Evolutionary conservation across 92 coral and sea anemone genomes (phyloP), one percentile per base, ranked within the genome.

Genomic region (Chrysogorgia sp.): DNA sequence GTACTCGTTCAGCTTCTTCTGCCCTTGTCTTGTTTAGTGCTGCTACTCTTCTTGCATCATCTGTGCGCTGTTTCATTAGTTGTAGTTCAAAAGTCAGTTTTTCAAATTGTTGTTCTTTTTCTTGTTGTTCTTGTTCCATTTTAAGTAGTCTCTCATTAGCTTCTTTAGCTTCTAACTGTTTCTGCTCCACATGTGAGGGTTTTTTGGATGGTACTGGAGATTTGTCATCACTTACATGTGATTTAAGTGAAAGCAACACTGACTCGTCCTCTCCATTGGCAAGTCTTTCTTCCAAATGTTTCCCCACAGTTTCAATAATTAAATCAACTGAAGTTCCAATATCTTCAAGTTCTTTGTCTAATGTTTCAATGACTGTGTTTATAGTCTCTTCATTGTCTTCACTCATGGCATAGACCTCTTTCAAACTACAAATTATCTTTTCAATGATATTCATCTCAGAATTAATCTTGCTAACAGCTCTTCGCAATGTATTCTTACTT

Each of bases 301-400:
- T 63, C 17, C 74, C 32, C 17, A 81, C 86, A 26, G 40, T 55
- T 10, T 4, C 76, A 0, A 49, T 32, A 50, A 48, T 48, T 47
- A 22, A 7, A 31, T 85, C 85, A 49, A 71, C 68, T 50, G 71
- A 56, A 24, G 12, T 56, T 32, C 53, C 82, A n/a, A 86, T 75
- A 40, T 81, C 80, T n/a, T 68, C 72, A 31, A 55, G 43, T 23
- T 85, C 89, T 75, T 71, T 81, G 83, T 86, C 86, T 1, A 81
- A 23, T 45, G 83, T 26, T 10, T 86, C 76, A 55, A 76, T 76
- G 4, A 34, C 50, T 7, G 43, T 12, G 43, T 37, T 41, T 23
- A 70, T 60, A 9, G 58, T 48, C 76, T 49, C 57, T 40, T 47
- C 61, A 20, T 28, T 31, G 40, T 41, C 43, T 53, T 74, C 58